Evolutionary conservation across 2,888 invertebrate genomes (phyloP).

Genomic region (Abrostola triplasia): DNA sequence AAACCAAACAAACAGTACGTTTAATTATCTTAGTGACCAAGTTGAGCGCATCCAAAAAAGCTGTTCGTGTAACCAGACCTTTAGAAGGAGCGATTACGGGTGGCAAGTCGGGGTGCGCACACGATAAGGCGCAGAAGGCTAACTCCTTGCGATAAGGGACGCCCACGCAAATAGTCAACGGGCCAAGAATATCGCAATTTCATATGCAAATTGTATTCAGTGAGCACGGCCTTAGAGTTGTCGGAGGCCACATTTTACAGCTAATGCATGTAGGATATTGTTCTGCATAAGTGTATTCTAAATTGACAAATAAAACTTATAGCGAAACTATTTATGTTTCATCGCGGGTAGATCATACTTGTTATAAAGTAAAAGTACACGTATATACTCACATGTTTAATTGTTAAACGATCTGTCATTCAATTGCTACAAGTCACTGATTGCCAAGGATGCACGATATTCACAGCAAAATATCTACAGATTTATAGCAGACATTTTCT

Average conservation of each 20-base stretch:
- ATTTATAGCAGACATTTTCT: too few relatives aligned
- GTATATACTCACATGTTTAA: too few relatives aligned
- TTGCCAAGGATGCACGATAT: too few relatives aligned
- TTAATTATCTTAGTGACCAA: constrained; percentile 51
- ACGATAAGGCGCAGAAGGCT: constrained; percentile 50
- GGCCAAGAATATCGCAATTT: background rate
- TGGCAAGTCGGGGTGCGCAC: constrained; percentile 61
- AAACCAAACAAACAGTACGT: constrained; percentile 40
- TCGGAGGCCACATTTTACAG: background rate
- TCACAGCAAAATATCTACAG: too few relatives aligned
- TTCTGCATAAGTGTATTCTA: background rate
- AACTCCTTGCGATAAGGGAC: constrained; percentile 2
- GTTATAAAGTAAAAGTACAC: background rate
- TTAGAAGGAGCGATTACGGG: constrained; percentile 51
- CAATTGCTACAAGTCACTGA: too few relatives aligned
- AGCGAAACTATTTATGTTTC: background rate
- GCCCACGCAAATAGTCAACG: background rate
- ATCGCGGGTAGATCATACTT: background rate
- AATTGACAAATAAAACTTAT: background rate
- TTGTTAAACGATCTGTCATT: too few relatives aligned
- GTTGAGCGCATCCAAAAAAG: constrained; percentile 48
- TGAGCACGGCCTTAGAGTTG: background rate
- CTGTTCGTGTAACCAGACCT: constrained; percentile 47
- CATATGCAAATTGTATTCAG: constrained; percentile 3
- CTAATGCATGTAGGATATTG: background rate